Conservation (phyloP, 2,888 invertebrate species). For the Lamellibrachia satsuma region DNA sequence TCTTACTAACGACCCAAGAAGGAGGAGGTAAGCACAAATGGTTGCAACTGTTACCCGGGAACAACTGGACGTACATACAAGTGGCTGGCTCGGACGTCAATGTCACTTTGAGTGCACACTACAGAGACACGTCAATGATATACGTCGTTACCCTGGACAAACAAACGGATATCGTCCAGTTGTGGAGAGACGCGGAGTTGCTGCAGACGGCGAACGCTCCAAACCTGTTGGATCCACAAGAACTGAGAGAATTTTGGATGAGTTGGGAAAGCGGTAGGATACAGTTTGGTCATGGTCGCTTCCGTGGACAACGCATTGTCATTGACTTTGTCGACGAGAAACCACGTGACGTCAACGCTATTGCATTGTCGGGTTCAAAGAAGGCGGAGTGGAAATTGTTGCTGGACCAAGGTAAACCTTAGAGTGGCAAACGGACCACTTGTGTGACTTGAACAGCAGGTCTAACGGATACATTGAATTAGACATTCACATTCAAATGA, state of each 20-base stretch:
- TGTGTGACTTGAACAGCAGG: too few relatives aligned
- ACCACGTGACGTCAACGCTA: constrained; percentile 23
- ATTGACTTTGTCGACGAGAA: constrained; percentile 29
- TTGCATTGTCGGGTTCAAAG: constrained; percentile 25
- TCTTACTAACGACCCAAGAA: constrained; percentile 24
- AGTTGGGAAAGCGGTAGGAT: constrained; percentile 28
- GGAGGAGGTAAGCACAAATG: constrained; percentile 21
- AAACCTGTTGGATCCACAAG: constrained; percentile 14
- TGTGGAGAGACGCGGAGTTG: constrained; percentile 17
- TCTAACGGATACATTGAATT: too few relatives aligned
- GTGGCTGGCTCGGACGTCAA: constrained; percentile 27
- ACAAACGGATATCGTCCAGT: background rate
- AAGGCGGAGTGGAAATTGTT: constrained; percentile 29
- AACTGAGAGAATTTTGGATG: constrained; percentile 29
- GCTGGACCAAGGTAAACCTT: constrained; percentile 25
- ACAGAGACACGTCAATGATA: constrained; percentile 24
- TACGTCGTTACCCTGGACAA: constrained; percentile 28
- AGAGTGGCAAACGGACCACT: too few relatives aligned
- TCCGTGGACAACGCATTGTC: background rate
- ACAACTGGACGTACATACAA: constrained; percentile 28
- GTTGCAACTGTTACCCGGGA: constrained; percentile 26
- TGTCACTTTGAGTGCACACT: constrained; percentile 19
- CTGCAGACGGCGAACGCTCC: background rate
- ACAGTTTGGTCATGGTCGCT: constrained; percentile 25
- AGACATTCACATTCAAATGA: too few relatives aligned